Percentiles rank a stretch among this genome's conserved stretches.
phyloP scores from a whole-genome alignment of 2,888 invertebrate genomes.

The Parascotia fuliginaria region DNA sequence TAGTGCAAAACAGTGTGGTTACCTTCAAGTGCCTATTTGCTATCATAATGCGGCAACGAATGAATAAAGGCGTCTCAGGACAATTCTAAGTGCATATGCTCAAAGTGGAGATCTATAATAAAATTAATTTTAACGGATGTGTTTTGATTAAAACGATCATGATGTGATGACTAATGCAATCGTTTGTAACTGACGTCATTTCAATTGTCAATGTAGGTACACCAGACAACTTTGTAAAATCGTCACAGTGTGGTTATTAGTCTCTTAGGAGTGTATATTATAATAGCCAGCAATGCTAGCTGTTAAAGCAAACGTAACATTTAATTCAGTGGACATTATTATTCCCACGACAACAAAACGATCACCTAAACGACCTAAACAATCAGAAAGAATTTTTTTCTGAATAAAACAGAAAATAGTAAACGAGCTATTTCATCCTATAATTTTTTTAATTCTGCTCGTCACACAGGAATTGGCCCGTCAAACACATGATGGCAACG shows the following conservation, averaged over 20 bases:
- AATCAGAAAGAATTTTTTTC: slow-evolving; percentile 13
- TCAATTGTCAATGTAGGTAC: no score
- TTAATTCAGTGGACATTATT: background rate
- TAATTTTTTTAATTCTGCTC: slow-evolving; percentile 27
- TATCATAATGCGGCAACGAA: no score
- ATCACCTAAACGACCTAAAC: slow-evolving; percentile 8
- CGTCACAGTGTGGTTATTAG: background rate
- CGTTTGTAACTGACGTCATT: no score
- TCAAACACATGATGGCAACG: slow-evolving; percentile 32
- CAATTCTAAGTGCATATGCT: no score
- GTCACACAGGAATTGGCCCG: slow-evolving; percentile 36
- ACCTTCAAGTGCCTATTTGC: no score
- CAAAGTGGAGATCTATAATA: no score
- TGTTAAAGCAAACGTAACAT: background rate
- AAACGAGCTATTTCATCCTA: slow-evolving; percentile 13
- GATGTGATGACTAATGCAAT: no score
- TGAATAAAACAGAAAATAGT: slow-evolving; percentile 6
- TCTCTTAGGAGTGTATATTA: background rate
- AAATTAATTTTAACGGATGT: no score
- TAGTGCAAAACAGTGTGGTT: no score
- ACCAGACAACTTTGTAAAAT: background rate
- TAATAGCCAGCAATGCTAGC: background rate
- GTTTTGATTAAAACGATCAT: no score
- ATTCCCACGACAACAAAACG: background rate
- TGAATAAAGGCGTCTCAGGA: no score